phyloP scores from a whole-genome alignment of 2,113 vertebrate species.

The Holacanthus passer region DNA sequence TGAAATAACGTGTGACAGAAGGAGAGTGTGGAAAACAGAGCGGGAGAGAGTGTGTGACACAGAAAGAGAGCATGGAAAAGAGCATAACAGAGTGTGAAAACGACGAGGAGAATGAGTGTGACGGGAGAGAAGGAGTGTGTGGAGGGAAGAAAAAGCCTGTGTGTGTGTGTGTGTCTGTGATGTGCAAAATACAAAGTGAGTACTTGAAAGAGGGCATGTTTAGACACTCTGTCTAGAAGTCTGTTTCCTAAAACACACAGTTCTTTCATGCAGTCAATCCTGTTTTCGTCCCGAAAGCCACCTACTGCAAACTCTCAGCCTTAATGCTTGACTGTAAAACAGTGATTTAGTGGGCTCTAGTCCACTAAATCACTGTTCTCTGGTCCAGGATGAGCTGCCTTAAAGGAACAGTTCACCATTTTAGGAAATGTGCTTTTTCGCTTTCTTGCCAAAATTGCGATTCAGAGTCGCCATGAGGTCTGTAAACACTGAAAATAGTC shows the following conservation, averaged over 20 bases:
- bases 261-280: background rate
- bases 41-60: conserved; percentile 56
- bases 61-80: conserved; percentile 75
- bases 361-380: background rate
- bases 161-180: conserved; percentile 36
- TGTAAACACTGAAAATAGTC: no score
- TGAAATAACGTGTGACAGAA: conserved; percentile 69
- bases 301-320: background rate
- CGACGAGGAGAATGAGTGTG: conserved; percentile 56
- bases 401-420: background rate
- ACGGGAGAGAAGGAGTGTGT: conserved; percentile 31
- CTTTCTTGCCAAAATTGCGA: conserved; percentile 16
- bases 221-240: conserved; percentile 42
- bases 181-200: conserved; percentile 16
- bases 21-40: conserved; percentile 65
- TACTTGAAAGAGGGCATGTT: conserved; percentile 43
- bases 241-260: conserved; percentile 45
- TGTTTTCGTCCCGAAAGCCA: background rate
- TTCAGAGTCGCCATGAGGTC: background rate
- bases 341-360: background rate
- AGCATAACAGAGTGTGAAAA: conserved; percentile 73
- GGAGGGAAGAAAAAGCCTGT: no score
- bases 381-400: conserved; percentile 14
- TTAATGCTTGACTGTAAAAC: background rate
- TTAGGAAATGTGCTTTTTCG: background rate